Percentiles rank a stretch among this genome's conserved stretches.
Evolutionary conservation across 2,113 vertebrate genomes (phyloP).

Genomic region (Gasterosteus nipponicus): DNA sequence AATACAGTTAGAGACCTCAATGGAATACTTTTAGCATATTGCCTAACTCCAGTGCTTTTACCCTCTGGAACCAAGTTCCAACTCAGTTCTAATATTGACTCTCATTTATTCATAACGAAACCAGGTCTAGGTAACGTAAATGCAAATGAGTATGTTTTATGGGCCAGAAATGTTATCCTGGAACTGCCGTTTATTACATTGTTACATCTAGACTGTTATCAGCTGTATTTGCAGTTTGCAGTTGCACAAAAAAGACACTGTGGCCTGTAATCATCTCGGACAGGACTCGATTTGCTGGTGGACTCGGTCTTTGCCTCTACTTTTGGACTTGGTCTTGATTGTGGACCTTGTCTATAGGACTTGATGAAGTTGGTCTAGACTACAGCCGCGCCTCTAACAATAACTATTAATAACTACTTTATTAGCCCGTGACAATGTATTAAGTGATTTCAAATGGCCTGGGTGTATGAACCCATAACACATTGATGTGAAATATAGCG

Average conservation of each 20-base stretch:
- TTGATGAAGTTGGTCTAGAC: background rate
- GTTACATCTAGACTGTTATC: background rate
- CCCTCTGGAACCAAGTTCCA: too few species aligned
- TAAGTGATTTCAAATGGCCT: background rate
- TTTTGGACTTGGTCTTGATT: background rate
- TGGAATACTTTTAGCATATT: background rate
- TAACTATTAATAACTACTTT: background rate
- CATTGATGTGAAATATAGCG: background rate
- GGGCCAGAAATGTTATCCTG: background rate
- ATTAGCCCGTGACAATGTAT: background rate
- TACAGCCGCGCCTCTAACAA: background rate
- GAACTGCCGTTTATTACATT: background rate
- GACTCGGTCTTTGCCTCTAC: background rate
- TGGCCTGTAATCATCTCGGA: background rate
- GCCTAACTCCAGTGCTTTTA: background rate
- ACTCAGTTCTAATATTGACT: too few species aligned
- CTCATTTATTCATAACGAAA: too few species aligned
- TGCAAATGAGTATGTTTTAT: background rate
- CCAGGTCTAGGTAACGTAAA: too few species aligned
- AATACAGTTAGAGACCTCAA: background rate
- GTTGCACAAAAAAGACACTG: background rate
- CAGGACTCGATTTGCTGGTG: background rate
- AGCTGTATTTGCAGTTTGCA: background rate
- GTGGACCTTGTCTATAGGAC: background rate
- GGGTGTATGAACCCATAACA: background rate